Conservation (phyloP, 64 coral and sea anemone genomes). For the Montipora foliosa region DNA sequence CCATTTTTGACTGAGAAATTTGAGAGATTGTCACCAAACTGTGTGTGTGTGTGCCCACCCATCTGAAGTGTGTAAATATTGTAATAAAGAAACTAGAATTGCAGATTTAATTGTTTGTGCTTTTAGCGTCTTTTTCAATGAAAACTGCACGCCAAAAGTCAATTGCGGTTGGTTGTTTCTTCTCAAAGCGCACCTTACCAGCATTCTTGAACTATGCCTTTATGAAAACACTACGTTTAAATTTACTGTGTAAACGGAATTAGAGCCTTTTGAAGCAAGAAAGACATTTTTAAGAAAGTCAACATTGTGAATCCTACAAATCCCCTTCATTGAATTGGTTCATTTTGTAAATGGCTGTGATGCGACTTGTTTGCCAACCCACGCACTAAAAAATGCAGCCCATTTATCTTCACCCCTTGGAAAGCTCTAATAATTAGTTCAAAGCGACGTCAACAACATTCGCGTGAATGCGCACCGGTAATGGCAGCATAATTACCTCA, state of each 20-base stretch:
- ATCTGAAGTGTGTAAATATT: constrained; percentile 61
- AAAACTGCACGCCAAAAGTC: background rate
- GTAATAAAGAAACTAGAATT: constrained; percentile 65
- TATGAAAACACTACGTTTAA: constrained; percentile 7
- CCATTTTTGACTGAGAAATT: constrained; percentile 81
- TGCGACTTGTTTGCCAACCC: constrained; percentile 37
- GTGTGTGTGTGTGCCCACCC: constrained; percentile 21
- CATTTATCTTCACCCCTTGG: constrained; percentile 19
- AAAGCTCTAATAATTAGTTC: background rate
- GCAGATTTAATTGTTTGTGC: background rate
- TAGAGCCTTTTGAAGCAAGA: constrained; percentile 20
- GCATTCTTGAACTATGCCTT: background rate
- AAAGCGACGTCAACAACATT: background rate
- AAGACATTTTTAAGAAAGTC: constrained; percentile 27
- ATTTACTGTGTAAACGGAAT: constrained; percentile 34
- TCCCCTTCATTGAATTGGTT: constrained; percentile 6
- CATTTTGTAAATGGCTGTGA: constrained; percentile 2
- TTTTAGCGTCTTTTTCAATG: constrained; percentile 21
- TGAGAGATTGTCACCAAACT: constrained; percentile 1
- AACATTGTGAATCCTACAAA: constrained; percentile 39
- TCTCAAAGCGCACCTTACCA: background rate
- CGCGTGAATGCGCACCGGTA: background rate
- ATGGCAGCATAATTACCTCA: constrained; percentile 12
- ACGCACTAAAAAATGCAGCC: constrained; percentile 32
- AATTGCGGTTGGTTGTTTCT: background rate